A percentile compares a stretch with the other conserved stretches of the same genome.
These are phyloP conservation scores for Entelurus aequoreus DNA, from an alignment of 2,113 vertebrate species.

Conservation along the genomic window DNA sequence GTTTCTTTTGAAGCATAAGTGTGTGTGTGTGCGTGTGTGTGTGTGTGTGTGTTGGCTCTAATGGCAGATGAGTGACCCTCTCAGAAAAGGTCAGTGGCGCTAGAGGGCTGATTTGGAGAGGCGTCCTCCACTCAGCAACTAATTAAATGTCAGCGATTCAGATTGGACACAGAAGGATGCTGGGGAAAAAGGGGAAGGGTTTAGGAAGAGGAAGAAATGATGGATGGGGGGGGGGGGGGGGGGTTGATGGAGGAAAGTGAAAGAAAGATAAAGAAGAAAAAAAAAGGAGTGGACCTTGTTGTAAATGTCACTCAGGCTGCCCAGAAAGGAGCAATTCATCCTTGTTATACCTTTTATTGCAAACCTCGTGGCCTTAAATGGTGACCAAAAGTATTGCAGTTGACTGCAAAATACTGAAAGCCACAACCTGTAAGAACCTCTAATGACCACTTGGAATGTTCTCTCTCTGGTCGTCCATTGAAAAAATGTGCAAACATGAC, in stretches of 20 bases:
- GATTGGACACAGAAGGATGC: constrained; percentile 30
- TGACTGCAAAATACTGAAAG: too few species aligned
- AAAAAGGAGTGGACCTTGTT: constrained; percentile 32
- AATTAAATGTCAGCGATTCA: constrained; percentile 77
- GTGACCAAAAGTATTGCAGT: too few species aligned
- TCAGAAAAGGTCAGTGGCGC: constrained; percentile 70
- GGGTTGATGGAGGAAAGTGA: constrained; percentile 13
- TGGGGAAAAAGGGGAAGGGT: not conserved
- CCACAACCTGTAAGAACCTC: not conserved
- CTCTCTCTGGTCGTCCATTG: not conserved
- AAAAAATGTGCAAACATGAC: not conserved
- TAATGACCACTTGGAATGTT: not conserved
- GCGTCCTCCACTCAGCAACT: constrained; percentile 65
- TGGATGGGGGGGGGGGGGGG: not conserved
- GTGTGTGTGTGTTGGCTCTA: constrained; percentile 38
- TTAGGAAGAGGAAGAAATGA: not conserved
- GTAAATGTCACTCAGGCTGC: constrained; percentile 56
- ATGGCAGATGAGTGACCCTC: constrained; percentile 70
- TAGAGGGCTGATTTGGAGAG: constrained; percentile 65
- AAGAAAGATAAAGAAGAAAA: constrained; percentile 29
- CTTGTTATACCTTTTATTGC: constrained; percentile 2
- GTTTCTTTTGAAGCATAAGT: constrained; percentile 12
- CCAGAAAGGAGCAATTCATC: constrained; percentile 10
- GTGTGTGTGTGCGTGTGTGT: constrained; percentile 12
- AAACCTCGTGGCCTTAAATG: not conserved